Conservation (phyloP, 1,140 invertebrate species). For the Zaprionus africanus region DNA sequence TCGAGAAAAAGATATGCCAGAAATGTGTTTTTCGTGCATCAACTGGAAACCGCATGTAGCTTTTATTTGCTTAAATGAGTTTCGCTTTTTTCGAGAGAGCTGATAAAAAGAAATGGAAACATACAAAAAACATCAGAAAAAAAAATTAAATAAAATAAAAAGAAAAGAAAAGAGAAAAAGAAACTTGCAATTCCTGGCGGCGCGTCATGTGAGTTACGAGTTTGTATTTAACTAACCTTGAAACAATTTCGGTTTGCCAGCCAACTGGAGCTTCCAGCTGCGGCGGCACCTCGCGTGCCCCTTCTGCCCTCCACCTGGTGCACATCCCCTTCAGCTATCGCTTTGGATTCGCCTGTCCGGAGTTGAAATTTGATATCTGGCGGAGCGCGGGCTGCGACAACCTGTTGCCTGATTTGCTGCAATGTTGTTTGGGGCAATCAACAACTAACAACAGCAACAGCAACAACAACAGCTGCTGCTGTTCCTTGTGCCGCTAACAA, state of each 20-base stretch:
- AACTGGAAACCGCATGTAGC: slow-evolving; percentile 25
- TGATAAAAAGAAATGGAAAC: slow-evolving; percentile 7
- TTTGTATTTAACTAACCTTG: slow-evolving; percentile 53
- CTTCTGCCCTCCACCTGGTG: neutral
- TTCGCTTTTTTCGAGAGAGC: slow-evolving; percentile 48
- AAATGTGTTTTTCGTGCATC: slow-evolving; percentile 21
- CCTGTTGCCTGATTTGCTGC: slow-evolving; percentile 59
- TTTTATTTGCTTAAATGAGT: slow-evolving; percentile 53
- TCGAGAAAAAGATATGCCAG: slow-evolving; percentile 11
- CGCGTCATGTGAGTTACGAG: slow-evolving; percentile 45
- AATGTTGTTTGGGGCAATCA: slow-evolving; percentile 50
- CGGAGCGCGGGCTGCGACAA: slow-evolving; percentile 23
- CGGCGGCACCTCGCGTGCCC: neutral
- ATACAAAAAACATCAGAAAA: neutral
- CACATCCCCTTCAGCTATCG: slow-evolving; percentile 10
- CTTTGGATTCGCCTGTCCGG: slow-evolving; percentile 29
- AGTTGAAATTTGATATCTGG: slow-evolving; percentile 55
- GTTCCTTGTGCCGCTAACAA: slow-evolving; percentile 1
- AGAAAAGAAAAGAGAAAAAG: slow-evolving; percentile 12
- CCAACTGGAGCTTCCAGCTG: slow-evolving; percentile 10
- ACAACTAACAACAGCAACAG: slow-evolving; percentile 41
- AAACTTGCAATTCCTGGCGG: slow-evolving; percentile 42
- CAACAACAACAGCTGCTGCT: slow-evolving; percentile 31
- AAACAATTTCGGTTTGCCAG: slow-evolving; percentile 38
- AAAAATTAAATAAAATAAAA: slow-evolving; percentile 1